Evolutionary conservation across 1,140 invertebrate species (phyloP).

Genomic region (Akabosia matsudoensis): DNA sequence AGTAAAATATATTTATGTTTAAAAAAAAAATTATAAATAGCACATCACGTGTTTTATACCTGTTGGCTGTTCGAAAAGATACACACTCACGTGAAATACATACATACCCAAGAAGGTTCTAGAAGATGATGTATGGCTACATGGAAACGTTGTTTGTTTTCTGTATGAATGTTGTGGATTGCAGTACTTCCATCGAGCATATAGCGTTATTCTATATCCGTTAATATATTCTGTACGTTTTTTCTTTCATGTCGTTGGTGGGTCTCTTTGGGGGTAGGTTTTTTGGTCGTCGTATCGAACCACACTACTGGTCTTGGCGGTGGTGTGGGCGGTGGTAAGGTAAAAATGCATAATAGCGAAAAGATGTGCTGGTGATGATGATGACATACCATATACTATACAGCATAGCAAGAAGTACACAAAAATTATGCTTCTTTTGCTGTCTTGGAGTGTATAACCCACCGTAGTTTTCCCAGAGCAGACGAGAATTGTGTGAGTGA

Average conservation of each 20-base stretch:
- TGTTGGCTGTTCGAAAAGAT: too few relatives aligned
- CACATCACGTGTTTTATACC: too few relatives aligned
- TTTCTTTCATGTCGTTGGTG: conserved; percentile 16
- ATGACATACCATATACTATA: neutral
- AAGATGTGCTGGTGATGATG: neutral
- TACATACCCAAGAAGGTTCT: too few relatives aligned
- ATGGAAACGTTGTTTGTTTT: neutral
- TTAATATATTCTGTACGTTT: neutral
- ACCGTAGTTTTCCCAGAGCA: neutral
- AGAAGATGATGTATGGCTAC: too few relatives aligned
- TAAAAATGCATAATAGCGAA: neutral
- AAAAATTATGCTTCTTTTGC: neutral
- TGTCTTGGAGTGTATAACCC: too few relatives aligned
- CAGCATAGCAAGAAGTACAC: neutral
- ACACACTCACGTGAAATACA: too few relatives aligned
- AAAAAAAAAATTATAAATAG: too few relatives aligned
- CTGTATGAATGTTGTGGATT: too few relatives aligned
- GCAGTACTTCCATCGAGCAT: too few relatives aligned
- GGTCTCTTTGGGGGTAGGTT: conserved; percentile 11
- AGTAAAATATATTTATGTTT: too few relatives aligned
- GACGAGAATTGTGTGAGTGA: neutral
- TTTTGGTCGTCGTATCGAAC: conserved; percentile 9
- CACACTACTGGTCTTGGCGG: conserved; percentile 14
- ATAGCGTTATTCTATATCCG: neutral
- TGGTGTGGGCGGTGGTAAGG: conserved; percentile 21